Percentiles rank a stretch among this genome's conserved stretches.
phyloP scores from a whole-genome alignment of 2,888 invertebrate species.

The Prosapia bicincta region DNA sequence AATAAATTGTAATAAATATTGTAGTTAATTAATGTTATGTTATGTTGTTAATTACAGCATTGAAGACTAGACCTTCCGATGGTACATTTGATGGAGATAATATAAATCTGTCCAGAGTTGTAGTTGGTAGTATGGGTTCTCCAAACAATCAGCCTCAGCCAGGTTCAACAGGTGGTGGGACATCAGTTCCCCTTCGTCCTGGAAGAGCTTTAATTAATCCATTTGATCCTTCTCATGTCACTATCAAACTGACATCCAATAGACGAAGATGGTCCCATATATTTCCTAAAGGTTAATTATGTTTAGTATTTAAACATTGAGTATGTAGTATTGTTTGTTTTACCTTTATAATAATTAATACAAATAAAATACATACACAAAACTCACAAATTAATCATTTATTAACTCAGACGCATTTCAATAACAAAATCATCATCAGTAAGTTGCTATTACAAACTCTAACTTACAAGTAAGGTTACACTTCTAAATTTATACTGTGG shows the following conservation, averaged over 20 bases:
- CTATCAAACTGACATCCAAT: conserved; percentile 93
- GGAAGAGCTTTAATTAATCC: conserved; percentile 92
- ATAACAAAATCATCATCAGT: too few species aligned
- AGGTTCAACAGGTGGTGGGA: not conserved
- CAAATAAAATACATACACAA: too few species aligned
- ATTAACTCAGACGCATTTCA: too few species aligned
- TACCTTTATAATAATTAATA: too few species aligned
- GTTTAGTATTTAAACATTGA: too few species aligned
- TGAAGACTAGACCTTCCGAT: not conserved
- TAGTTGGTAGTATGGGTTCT: conserved; percentile 57
- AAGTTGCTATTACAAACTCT: too few species aligned
- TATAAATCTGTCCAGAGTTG: conserved; percentile 47
- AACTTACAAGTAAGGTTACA: too few species aligned
- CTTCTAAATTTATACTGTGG: too few species aligned
- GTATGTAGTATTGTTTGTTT: too few species aligned
- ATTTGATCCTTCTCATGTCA: conserved; percentile 96
- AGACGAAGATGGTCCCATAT: conserved; percentile 97
- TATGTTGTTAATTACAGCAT: too few species aligned
- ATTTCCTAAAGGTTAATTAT: conserved; percentile 52
- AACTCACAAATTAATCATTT: too few species aligned
- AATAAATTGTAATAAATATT: not conserved
- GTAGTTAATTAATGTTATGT: too few species aligned
- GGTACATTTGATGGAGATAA: conserved; percentile 47
- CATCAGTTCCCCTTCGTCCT: conserved; percentile 51
- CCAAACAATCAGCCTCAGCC: conserved; percentile 42